Base-by-base conservation (phyloP, 2,113 vertebrate genomes). In the Penelope pileata region DNA sequence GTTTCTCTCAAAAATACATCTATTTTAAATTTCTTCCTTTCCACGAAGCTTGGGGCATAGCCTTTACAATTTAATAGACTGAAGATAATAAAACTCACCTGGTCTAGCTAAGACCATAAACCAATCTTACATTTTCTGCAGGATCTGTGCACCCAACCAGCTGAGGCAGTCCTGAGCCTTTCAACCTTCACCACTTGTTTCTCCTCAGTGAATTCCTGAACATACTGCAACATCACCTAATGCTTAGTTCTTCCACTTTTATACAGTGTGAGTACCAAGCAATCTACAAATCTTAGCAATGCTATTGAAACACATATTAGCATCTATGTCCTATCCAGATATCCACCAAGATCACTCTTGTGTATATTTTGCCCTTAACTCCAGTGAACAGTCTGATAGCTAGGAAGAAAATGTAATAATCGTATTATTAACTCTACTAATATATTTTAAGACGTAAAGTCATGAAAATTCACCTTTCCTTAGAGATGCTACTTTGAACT, bases 1-100 rank as follows among this genome's bases (percentile, higher is more conserved):
- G 2, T 26, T 14, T 60, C 5, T 86, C 36, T 27, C 58, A 93
- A n/a, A 93, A 85, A 64, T 10, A 64, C 10, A 60, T 5, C 1
- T 30, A 53, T 66, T 88, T 85, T 2, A 76, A 72, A 43, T 53
- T 7, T 51, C 12, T 83, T 73, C 16, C 17, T 45, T 76, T 51
- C 22, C n/a, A 40, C 29, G 2, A 12, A 73, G 43, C 40, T 56
- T 66, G 26, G 38, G 3, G 22, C 9, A 32, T 0, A 26, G 16
- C 34, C 42, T 68, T 72, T 13, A 53, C 24, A 67, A 32, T 70
- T 80, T 59, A 32, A 45, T 45, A 27, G 16, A 67, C 30, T 60
- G 6, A 4, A 62, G 12, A 13, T 6, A 83, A 83, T 45, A 40
- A 90, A 84, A 64, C 5, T 2, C 15, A 76, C 19, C 32, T 1